Base-by-base conservation (phyloP, 2,888 invertebrate genomes). In the Lasioglossum morio region DNA sequence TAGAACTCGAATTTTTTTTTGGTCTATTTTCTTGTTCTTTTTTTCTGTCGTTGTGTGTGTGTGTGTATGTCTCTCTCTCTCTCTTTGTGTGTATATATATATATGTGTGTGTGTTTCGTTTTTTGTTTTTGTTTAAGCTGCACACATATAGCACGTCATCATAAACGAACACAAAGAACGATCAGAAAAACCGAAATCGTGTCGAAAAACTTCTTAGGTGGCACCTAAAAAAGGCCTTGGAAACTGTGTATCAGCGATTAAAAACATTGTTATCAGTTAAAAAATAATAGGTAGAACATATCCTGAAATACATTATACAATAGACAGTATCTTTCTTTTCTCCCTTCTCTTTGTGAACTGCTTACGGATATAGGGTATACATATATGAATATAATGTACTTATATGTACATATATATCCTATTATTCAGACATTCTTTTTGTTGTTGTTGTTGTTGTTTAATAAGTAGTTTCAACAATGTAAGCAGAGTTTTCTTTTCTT, bases 381-480 rank as follows among this genome's bases (percentile, higher is more conserved):
- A 84, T 81, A 66, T 60, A 57, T 66, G 23, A 23, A 48, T 23
- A 48, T 48, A 48, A 48, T 48, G 23, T 23, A 48, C 48, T 19
- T 48, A 23, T 48, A 48, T 48, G 48, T 48, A 48, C 23, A 48
- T 23, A 69, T 69, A 57, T 77, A 40, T 69, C 23, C 34, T 69
- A 37, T 69, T 85, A 43, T 82, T 48, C 63, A 63, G 43, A 85
- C 84, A 34, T 40, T 85, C 37, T 82, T 48, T 34, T 87, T 88
- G 37, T 69, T 85, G 37, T 69, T 85, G 30, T 82, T 84, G 43
- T 82, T 84, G 46, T 82, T 40, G 40, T 87, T 88, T 87, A 82
- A 89, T 88, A 87, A 88, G 84, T 90, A 88, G 85, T 85, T 89
- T 85, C 85, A 92, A 92, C 90, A 88, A 87, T 88, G 84, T 91